Percentiles rank a stretch among this genome's conserved stretches.
Evolutionary conservation across 2,888 invertebrate species (phyloP).

Genomic region (Plagodis pulveraria): DNA sequence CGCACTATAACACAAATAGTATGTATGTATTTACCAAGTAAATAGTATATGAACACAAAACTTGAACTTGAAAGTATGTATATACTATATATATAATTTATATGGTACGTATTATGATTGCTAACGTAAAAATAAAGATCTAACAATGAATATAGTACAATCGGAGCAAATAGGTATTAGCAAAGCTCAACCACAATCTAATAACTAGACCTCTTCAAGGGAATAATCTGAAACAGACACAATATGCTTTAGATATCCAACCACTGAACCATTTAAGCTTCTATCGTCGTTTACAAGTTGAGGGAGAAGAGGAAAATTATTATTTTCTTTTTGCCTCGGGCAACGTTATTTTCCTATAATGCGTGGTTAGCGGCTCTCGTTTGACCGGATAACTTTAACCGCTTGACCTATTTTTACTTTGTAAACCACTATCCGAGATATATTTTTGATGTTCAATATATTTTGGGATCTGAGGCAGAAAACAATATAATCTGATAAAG

Average conservation of each 20-base stretch:
- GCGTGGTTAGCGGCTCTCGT: slow-evolving; percentile 22
- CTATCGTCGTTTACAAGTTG: slow-evolving; percentile 20
- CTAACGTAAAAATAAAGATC: too few species aligned
- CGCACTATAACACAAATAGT: too few species aligned
- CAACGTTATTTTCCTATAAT: slow-evolving; percentile 21
- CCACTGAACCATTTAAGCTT: slow-evolving; percentile 21
- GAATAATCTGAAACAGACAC: neutral
- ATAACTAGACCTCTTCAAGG: neutral
- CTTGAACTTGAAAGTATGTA: too few species aligned
- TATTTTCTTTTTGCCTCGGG: slow-evolving; percentile 18
- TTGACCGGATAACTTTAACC: slow-evolving; percentile 21
- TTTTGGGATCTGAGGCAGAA: neutral
- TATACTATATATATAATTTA: too few species aligned
- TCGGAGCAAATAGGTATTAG: too few species aligned
- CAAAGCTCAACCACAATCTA: too few species aligned
- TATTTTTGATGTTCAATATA: slow-evolving; percentile 1
- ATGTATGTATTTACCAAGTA: too few species aligned
- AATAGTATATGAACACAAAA: too few species aligned
- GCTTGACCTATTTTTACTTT: slow-evolving; percentile 24
- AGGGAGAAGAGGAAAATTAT: slow-evolving; percentile 23
- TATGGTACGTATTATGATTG: too few species aligned
- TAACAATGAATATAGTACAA: too few species aligned
- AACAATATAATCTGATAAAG: too few species aligned
- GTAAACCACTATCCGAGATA: slow-evolving; percentile 5
- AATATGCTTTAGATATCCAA: slow-evolving; percentile 15